Percentiles rank a stretch among this genome's conserved stretches.
phyloP scores from a whole-genome alignment of 2,113 vertebrate species.

The Ursus arctos region DNA sequence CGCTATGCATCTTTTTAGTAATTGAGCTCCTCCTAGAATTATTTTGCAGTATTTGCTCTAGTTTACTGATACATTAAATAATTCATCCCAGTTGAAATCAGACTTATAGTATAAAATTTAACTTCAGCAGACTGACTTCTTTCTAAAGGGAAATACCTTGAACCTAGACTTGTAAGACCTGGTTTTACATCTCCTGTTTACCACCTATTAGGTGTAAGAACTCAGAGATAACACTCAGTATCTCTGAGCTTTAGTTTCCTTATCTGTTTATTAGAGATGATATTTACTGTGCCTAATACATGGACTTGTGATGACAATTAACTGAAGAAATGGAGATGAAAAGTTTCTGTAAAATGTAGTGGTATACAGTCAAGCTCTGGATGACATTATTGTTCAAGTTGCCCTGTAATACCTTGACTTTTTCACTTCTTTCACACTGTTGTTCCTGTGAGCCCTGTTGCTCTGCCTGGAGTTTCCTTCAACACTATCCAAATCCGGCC shows the following conservation, averaged over 20 bases:
- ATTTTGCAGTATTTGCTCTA: conserved; percentile 15
- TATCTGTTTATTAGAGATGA: background rate
- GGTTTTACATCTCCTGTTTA: background rate
- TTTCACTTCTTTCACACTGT: background rate
- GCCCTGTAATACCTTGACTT: background rate
- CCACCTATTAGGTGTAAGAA: background rate
- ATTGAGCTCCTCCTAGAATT: background rate
- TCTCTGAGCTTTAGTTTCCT: background rate
- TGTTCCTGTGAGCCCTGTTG: background rate
- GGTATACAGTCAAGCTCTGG: background rate
- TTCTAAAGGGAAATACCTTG: conserved; percentile 2
- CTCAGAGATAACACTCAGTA: background rate
- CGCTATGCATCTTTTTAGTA: background rate
- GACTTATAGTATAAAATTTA: conserved; percentile 5
- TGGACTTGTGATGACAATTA: background rate
- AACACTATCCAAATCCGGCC: background rate
- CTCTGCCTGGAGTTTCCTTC: background rate
- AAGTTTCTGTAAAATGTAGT: background rate
- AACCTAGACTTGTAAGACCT: background rate
- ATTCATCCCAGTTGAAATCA: background rate
- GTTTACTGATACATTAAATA: background rate
- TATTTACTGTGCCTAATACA: background rate
- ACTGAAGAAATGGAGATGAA: background rate
- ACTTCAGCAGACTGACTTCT: background rate
- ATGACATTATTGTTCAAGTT: background rate